These are phyloP conservation scores for Ageneiosus marmoratus DNA, from an alignment of 2,113 vertebrate species.

Conservation along the genomic window DNA sequence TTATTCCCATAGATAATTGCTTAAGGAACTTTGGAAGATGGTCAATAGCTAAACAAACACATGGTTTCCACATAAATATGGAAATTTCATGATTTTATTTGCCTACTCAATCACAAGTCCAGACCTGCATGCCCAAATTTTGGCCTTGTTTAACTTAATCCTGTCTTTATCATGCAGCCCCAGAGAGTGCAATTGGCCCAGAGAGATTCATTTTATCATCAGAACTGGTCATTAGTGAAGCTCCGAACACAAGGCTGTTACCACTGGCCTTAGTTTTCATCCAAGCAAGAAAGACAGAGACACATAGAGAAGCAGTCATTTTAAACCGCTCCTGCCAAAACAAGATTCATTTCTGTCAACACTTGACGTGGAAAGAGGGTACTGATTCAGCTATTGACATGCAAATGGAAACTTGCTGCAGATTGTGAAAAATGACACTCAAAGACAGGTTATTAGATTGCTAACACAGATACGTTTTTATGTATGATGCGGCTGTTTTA, in stretches of 20 bases:
- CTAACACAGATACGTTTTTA: background rate
- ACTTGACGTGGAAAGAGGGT: conserved; percentile 10
- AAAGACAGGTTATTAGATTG: conserved; percentile 13
- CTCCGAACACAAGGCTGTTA: conserved; percentile 55
- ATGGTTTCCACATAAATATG: conserved; percentile 22
- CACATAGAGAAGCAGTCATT: background rate
- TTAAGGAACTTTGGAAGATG: conserved; percentile 19
- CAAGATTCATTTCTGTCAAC: conserved; percentile 28
- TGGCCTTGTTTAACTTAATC: background rate
- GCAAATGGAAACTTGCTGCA: conserved; percentile 12
- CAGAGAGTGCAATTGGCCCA: conserved; percentile 52
- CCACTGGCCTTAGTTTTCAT: conserved; percentile 32
- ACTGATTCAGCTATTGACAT: conserved; percentile 33
- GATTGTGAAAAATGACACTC: conserved; percentile 21
- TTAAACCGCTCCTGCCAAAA: conserved; percentile 8
- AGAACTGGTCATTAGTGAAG: background rate
- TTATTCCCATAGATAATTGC: conserved; percentile 28
- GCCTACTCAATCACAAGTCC: background rate
- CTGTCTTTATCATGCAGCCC: background rate
- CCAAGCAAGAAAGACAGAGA: background rate
- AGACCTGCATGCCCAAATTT: background rate
- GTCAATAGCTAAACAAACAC: conserved; percentile 23
- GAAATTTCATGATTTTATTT: conserved; percentile 6
- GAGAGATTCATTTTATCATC: conserved; percentile 67
- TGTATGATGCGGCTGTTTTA: conserved; percentile 16